These are phyloP conservation scores for Actenoides lindsayi DNA, from an alignment of 2,113 vertebrate species.

Conservation along the genomic window DNA sequence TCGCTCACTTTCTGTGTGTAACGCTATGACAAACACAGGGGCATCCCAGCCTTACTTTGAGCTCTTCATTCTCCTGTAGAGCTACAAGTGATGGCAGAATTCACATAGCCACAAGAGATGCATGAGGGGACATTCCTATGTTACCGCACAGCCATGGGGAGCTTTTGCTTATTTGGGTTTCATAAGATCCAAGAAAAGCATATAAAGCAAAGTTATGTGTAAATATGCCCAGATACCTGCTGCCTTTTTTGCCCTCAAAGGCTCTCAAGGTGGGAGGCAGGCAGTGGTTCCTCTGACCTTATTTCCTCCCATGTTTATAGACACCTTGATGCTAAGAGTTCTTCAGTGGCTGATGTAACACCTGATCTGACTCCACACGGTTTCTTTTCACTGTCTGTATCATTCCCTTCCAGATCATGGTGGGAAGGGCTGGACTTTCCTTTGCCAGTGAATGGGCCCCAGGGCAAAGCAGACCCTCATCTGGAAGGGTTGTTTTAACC, in stretches of 20 bases:
- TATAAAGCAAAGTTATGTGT: neutral
- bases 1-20: neutral
- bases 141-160: neutral
- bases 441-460: neutral
- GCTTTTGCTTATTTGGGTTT: neutral
- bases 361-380: neutral
- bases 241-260: neutral
- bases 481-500: neutral
- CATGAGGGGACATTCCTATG: fast-evolving
- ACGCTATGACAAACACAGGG: fast-evolving
- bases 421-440: neutral
- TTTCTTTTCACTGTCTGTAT: neutral
- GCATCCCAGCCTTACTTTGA: neutral
- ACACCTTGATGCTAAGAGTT: neutral
- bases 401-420: neutral
- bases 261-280: neutral
- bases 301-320: neutral
- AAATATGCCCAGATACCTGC: neutral
- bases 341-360: neutral
- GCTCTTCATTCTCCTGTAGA: neutral
- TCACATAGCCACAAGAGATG: neutral
- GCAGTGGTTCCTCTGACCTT: neutral
- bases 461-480: neutral
- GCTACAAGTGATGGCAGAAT: neutral
- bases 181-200: neutral